Evolutionary conservation across 1,140 invertebrate genomes (phyloP).

Genomic region (Acromyrmex charruanus): DNA sequence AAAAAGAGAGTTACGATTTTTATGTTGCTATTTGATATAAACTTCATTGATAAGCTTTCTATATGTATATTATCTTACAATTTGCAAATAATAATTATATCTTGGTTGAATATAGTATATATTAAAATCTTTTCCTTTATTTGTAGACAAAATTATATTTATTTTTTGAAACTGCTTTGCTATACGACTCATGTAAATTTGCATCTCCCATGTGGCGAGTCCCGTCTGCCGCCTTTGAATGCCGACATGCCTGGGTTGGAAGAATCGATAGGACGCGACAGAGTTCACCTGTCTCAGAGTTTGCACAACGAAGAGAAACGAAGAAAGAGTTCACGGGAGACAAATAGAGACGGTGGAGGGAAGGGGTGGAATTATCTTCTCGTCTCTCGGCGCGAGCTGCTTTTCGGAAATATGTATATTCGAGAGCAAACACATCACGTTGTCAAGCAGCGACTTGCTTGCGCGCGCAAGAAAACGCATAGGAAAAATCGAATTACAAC

Average conservation of each 20-base stretch:
- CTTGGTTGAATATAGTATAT: no score
- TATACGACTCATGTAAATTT: not conserved
- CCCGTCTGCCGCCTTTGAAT: conserved; percentile 15
- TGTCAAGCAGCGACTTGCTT: conserved; percentile 12
- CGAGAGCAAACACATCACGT: conserved; percentile 39
- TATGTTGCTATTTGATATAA: no score
- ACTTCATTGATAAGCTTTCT: no score
- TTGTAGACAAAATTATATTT: not conserved
- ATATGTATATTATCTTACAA: no score
- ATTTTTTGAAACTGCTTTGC: not conserved
- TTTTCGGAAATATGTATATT: conserved; percentile 44
- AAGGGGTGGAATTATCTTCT: conserved; percentile 55
- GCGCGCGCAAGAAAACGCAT: conserved; percentile 43
- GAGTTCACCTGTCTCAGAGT: conserved; percentile 39
- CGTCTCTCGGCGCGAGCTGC: conserved; percentile 42
- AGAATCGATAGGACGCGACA: conserved; percentile 41
- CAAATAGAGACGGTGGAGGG: conserved; percentile 1
- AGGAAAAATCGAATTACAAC: conserved; percentile 55
- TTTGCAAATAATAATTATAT: no score
- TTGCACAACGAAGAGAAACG: conserved; percentile 33
- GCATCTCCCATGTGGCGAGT: not conserved
- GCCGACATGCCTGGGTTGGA: conserved; percentile 13
- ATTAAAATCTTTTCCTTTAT: no score
- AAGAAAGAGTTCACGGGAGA: conserved; percentile 35
- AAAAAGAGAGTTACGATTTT: no score